phyloP scores from a whole-genome alignment of 2,888 invertebrate species.

The Troglohyphantes excavatus region DNA sequence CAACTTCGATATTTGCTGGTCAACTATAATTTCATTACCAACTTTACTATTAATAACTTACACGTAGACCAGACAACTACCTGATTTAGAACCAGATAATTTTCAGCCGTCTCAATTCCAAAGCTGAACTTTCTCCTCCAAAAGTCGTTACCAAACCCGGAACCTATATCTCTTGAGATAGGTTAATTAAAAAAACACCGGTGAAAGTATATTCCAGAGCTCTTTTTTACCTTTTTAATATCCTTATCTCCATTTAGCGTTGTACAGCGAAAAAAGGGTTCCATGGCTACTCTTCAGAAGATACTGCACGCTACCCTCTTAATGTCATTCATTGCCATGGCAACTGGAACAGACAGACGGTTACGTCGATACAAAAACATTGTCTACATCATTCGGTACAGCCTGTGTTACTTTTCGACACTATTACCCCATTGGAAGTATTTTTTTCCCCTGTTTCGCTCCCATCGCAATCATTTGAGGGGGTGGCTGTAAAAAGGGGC shows the following conservation, averaged over 20 bases:
- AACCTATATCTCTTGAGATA: background rate
- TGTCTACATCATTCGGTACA: constrained; percentile 34
- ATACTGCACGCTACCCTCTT: constrained; percentile 42
- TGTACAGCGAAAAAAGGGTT: background rate
- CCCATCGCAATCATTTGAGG: constrained; percentile 22
- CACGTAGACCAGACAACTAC: too few species aligned
- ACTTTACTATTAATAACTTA: too few species aligned
- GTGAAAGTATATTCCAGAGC: background rate
- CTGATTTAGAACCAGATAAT: too few species aligned
- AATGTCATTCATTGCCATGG: constrained; percentile 46
- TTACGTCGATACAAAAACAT: constrained; percentile 61
- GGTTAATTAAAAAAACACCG: background rate
- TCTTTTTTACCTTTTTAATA: background rate
- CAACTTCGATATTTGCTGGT: too few species aligned
- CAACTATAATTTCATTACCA: too few species aligned
- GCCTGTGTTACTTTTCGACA: constrained; percentile 55
- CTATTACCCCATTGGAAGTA: constrained; percentile 40
- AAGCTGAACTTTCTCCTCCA: too few species aligned
- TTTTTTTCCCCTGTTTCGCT: constrained; percentile 21
- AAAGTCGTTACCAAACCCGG: background rate
- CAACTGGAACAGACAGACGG: constrained; percentile 38
- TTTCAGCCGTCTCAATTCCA: too few species aligned
- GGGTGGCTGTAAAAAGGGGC: background rate
- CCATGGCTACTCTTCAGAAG: background rate
- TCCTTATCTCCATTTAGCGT: background rate